Conservation (phyloP, 2,888 invertebrate species). For the Cantharis lateralis region DNA sequence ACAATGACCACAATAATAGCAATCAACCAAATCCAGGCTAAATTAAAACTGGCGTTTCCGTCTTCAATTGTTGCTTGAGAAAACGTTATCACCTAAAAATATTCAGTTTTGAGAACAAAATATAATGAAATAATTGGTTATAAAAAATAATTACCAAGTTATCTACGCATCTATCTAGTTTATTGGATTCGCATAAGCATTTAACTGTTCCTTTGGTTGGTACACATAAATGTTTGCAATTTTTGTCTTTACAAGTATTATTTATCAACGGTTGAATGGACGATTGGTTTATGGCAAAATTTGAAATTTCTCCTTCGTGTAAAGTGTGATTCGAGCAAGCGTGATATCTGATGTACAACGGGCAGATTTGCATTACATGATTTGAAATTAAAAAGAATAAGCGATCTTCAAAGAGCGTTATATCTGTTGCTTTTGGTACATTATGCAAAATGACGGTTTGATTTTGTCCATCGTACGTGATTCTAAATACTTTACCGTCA, state of each 20-base stretch:
- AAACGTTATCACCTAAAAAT: background rate
- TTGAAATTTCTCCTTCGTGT: conserved; percentile 56
- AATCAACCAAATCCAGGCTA: background rate
- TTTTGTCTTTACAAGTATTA: conserved; percentile 60
- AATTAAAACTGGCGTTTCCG: background rate
- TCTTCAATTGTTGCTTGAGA: background rate
- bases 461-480: conserved; percentile 58
- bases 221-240: conserved; percentile 68
- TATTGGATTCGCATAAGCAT: conserved; percentile 62
- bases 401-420: conserved; percentile 76
- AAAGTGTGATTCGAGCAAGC: conserved; percentile 58
- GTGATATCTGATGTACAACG: conserved; percentile 58
- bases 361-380: conserved; percentile 64
- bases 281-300: conserved; percentile 61
- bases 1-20: background rate
- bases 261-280: conserved; percentile 59
- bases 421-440: conserved; percentile 63
- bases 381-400: conserved; percentile 70
- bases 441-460: conserved; percentile 57
- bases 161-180: background rate
- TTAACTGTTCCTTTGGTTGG: conserved; percentile 56
- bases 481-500: conserved; percentile 58
- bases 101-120: background rate
- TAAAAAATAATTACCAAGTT: background rate
- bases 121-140: background rate